A percentile compares a stretch with the other conserved stretches of the same genome.
These are phyloP conservation scores for Toxotes chatareus DNA, from an alignment of 2,113 vertebrate species.

Conservation along the genomic window DNA sequence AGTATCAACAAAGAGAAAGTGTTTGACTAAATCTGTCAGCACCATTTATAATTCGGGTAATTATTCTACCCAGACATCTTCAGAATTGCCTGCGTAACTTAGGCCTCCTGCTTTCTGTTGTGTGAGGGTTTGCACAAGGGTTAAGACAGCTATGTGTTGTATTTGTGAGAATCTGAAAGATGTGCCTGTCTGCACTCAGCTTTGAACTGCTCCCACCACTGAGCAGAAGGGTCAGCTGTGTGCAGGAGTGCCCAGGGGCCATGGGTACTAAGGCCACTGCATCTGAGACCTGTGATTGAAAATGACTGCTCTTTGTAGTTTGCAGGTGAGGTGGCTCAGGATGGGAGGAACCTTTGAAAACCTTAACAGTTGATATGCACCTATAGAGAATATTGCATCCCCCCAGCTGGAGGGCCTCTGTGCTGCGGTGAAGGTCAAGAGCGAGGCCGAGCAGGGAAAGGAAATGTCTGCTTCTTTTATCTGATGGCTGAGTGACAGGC, in stretches of 20 bases:
- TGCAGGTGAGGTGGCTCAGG: slow-evolving; percentile 37
- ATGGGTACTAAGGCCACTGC: slow-evolving; percentile 47
- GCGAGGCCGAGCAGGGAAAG: slow-evolving; percentile 17
- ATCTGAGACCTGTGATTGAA: slow-evolving; percentile 63
- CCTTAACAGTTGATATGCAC: slow-evolving; percentile 54
- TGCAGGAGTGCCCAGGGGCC: slow-evolving; percentile 53
- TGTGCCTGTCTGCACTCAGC: not conserved
- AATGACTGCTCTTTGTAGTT: slow-evolving; percentile 66
- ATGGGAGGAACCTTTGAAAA: slow-evolving; percentile 59
- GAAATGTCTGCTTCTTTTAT: slow-evolving; percentile 51
- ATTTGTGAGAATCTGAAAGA: slow-evolving; percentile 13
- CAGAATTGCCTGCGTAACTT: not conserved
- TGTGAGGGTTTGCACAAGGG: not conserved
- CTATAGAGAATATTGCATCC: slow-evolving; percentile 55
- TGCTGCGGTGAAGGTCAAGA: slow-evolving; percentile 57
- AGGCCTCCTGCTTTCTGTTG: not conserved
- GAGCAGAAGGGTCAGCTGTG: slow-evolving; percentile 45
- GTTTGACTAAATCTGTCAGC: slow-evolving; percentile 73
- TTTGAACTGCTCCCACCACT: slow-evolving; percentile 61
- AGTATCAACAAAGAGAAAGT: slow-evolving; percentile 73
- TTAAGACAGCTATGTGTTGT: slow-evolving; percentile 7
- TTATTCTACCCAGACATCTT: slow-evolving; percentile 51
- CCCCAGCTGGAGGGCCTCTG: slow-evolving; percentile 23
- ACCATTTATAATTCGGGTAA: slow-evolving; percentile 64
- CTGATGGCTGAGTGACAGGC: slow-evolving; percentile 46